Evolutionary conservation across 2,888 invertebrate species (phyloP), one percentile per base, ranked within the genome.

Genomic region (Lacanobia wlatinum): DNA sequence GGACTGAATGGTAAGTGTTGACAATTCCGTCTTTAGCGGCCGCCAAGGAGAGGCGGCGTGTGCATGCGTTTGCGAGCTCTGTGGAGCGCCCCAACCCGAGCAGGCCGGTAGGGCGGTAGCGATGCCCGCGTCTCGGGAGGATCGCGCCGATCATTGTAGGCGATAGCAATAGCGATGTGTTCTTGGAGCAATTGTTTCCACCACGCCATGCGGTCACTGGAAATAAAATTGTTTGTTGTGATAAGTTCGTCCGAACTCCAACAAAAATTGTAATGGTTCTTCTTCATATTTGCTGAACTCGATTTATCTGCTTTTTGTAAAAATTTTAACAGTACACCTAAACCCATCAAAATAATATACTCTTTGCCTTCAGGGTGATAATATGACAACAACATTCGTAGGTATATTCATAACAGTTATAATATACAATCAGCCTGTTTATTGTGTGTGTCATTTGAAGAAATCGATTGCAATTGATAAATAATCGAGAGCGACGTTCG

Each of bases 161-260:
- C 21, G 50, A 73, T 50, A 48, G 50, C 34, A 43, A 73, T 69
- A 48, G 50, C 34, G 50, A 73, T 69, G 34, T 70, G 38, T 58
- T 55, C 43, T 21, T 21, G 50, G 18, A 38, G 21, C 34, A 73
- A 73, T 73, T 64, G 59, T 70, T 77, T 56, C 21, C 10, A 23
- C 28, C n/a, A 16, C 34, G 8, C 9, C 2, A n/a, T 12, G 53
- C 46, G 52, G 70, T 23, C 52, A 70, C 62, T 60, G 58, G 14
- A 53, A 67, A 56, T 50, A 59, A 70, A 71, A 72, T 65, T 56
- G 61, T 59, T 65, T 40, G 10, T 46, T 46, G 46, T 14, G 16
- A 2, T 16, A 40, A 2, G 40, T 12, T 40, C 12, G 12, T 12
- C 10, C 10, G 10, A 10, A 40, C 40, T 40, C 1, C 40, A 12